Evolutionary conservation across 92 coral and sea anemone species (phyloP), one percentile per base, ranked within the genome.

Genomic region (Galaxea fascicularis): DNA sequence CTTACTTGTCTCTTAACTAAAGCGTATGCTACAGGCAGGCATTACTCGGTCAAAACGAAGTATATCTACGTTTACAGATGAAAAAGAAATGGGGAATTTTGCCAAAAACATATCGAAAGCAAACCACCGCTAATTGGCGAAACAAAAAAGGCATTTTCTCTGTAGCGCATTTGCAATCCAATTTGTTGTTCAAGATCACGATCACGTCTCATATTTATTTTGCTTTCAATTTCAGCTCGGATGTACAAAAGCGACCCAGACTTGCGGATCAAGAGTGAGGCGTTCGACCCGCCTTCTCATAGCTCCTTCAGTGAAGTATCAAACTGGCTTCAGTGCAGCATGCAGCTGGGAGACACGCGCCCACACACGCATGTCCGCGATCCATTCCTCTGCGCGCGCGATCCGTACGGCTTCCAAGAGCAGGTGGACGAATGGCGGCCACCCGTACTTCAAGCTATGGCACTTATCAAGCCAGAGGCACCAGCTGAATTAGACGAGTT

Each of bases 161-260:
- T 25, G 8, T 63, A 4, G 7, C 7, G 26, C 11, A 63, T 63
- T 63, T 63, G 25, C 68, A 63, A 67, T 65, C 26, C 44, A 44
- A 51, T 75, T 75, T 8, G 58, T 10, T 62, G 46, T 24, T 63
- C 41, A 35, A 35, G 20, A 22, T 4, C n/a, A 18, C 56, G 76
- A 20, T 24, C 44, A 24, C 6, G 25, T 53, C 53, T 51, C 54
- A 80, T 57, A 4, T 47, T 39, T 16, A 3, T 16, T 44, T 35
- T 71, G 0, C 15, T 71, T 71, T 13, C 30, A 56, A 22, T 24
- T 59, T n/a, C 86, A 94, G 98, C 92, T 46, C 90, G 83, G 70
- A 64, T 89, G 74, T 92, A 92, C 83, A 89, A 83, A 49, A 94
- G 93, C 79, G 98, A 94, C 6, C 82, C 93, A 44, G 91, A 87